Evolutionary conservation across 2,888 invertebrate species (phyloP).

Genomic region (Luperina nickerlii): DNA sequence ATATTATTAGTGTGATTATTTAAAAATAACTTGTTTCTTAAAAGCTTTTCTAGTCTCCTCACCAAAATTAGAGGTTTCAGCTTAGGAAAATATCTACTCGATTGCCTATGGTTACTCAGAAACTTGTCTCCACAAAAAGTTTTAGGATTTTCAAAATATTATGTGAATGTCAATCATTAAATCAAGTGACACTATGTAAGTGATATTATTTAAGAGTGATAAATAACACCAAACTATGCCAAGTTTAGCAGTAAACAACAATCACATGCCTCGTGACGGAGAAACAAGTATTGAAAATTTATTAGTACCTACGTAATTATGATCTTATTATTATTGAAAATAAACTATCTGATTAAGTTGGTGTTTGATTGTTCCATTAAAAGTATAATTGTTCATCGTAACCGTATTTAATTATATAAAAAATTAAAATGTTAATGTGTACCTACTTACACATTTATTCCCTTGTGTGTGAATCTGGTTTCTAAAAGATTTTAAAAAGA

Average conservation of each 20-base stretch:
- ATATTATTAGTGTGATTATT: neutral
- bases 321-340: slow-evolving; percentile 1
- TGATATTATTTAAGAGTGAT: slow-evolving; percentile 29
- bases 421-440: neutral
- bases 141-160: slow-evolving; percentile 7
- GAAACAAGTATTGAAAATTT: slow-evolving; percentile 18
- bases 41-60: neutral
- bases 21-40: neutral
- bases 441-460: neutral
- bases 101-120: neutral
- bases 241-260: slow-evolving; percentile 47
- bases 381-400: neutral
- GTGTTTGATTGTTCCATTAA: neutral
- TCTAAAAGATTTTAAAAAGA: neutral
- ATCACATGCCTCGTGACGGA: slow-evolving; percentile 45
- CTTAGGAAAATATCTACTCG: too few relatives aligned
- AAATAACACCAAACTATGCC: slow-evolving; percentile 43
- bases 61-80: too few relatives aligned
- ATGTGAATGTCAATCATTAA: neutral
- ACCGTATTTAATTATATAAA: neutral
- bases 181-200: slow-evolving; percentile 18
- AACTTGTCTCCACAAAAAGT: neutral
- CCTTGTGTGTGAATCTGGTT: neutral
- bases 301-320: slow-evolving; percentile 2
- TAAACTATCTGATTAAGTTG: neutral